Conservation (phyloP, 2,888 invertebrate genomes). For the Acronicta leporina region DNA sequence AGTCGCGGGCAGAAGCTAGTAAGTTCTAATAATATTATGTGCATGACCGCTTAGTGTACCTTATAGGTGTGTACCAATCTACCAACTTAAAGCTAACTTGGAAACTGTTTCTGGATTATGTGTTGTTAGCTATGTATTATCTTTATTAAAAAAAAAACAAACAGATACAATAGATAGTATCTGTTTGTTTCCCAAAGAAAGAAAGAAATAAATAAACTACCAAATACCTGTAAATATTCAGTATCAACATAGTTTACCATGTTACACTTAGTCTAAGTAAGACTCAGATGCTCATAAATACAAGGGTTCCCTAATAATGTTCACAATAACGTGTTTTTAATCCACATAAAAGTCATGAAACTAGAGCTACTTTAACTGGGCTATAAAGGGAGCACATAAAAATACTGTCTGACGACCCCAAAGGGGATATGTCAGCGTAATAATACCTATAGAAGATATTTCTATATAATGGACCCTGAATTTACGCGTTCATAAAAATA, state of each 20-base stretch:
- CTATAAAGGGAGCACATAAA: conserved; percentile 48
- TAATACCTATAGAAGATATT: conserved; percentile 48
- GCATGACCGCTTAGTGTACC: conserved; percentile 12
- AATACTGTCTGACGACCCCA: conserved; percentile 40
- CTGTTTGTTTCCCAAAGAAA: too few relatives aligned
- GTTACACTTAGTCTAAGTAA: conserved; percentile 19
- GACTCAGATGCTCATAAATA: too few relatives aligned
- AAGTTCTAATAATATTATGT: not conserved
- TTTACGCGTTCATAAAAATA: conserved; percentile 47
- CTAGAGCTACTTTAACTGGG: conserved; percentile 51
- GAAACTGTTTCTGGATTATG: too few relatives aligned
- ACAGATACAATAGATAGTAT: too few relatives aligned
- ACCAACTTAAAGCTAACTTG: conserved; percentile 16
- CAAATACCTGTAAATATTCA: conserved; percentile 42
- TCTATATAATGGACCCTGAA: conserved; percentile 41
- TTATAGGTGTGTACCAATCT: not conserved
- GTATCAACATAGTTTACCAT: conserved; percentile 27
- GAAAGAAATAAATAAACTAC: too few relatives aligned
- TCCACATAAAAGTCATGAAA: conserved; percentile 44
- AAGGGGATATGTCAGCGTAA: conserved; percentile 47
- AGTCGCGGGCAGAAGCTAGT: too few relatives aligned
- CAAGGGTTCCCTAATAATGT: conserved; percentile 22
- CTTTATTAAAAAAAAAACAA: too few relatives aligned
- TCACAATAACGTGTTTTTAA: conserved; percentile 36
- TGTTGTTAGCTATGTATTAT: too few relatives aligned